Evolutionary conservation across 2,113 vertebrate genomes (phyloP).

Genomic region (Podarcis cretensis): DNA sequence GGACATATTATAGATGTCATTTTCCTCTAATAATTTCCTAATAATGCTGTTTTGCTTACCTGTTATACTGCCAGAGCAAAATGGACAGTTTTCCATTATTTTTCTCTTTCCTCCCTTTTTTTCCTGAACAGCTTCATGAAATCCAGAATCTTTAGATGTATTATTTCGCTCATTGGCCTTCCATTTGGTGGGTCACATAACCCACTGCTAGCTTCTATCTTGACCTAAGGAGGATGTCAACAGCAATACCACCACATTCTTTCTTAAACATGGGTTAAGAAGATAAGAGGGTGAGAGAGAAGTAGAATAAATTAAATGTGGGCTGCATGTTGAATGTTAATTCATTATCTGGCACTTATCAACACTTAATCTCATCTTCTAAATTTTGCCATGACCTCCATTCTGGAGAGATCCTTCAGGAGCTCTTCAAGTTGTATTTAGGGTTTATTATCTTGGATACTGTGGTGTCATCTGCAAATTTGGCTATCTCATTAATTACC

Average conservation of each 20-base stretch:
- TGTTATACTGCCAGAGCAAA: not conserved
- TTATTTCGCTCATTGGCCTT: not conserved
- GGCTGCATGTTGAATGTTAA: not conserved
- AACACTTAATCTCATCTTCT: not conserved
- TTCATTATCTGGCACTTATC: not conserved
- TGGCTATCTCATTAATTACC: not conserved
- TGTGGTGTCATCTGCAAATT: constrained; percentile 7
- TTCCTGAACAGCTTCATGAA: not conserved
- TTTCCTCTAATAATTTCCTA: not conserved
- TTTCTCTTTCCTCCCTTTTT: not conserved
- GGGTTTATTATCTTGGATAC: constrained; percentile 29
- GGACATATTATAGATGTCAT: not conserved
- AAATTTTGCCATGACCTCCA: not conserved
- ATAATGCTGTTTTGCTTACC: not conserved
- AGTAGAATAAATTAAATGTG: not conserved
- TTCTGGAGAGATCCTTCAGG: not conserved
- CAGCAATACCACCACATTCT: not conserved
- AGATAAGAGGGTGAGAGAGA: not conserved
- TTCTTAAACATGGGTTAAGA: not conserved
- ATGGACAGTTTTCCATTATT: not conserved
- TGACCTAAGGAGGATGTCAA: not conserved
- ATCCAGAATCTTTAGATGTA: not conserved
- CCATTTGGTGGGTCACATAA: not conserved
- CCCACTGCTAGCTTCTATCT: not conserved
- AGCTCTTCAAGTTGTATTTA: not conserved